These are phyloP conservation scores for Neogobius melanostomus DNA, from an alignment of 2,113 vertebrate species.

Conservation along the genomic window DNA sequence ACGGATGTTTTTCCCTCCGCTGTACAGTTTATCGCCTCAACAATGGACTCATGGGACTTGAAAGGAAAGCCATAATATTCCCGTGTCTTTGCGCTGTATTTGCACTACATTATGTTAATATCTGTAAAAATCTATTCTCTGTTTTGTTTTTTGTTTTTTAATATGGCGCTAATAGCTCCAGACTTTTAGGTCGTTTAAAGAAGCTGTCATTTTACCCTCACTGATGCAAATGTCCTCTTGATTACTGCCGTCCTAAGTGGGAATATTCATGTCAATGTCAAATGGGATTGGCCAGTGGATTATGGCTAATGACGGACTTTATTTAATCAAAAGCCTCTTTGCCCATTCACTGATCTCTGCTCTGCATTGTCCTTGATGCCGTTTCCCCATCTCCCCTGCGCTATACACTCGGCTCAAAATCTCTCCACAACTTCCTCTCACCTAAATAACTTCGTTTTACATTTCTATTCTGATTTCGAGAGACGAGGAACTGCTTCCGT, in stretches of 20 bases:
- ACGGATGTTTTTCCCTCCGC: neutral
- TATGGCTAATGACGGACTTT: constrained; percentile 4
- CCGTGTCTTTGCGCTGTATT: too few species aligned
- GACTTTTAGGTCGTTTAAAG: too few species aligned
- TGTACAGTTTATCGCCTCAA: neutral
- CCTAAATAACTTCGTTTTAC: neutral
- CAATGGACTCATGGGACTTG: too few species aligned
- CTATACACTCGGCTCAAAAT: neutral
- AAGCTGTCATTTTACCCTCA: too few species aligned
- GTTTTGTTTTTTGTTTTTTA: neutral
- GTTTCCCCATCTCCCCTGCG: neutral
- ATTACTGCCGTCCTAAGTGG: neutral
- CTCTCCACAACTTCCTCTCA: neutral
- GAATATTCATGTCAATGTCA: constrained; percentile 4
- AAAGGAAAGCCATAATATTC: too few species aligned
- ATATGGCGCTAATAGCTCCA: too few species aligned
- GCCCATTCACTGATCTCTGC: constrained; percentile 3
- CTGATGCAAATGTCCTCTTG: neutral
- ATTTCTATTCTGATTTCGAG: constrained; percentile 5
- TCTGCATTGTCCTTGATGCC: neutral
- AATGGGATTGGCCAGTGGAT: constrained; percentile 1
- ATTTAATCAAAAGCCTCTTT: constrained; percentile 4
- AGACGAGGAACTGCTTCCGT: constrained; percentile 23
- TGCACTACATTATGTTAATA: too few species aligned
- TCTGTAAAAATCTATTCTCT: too few species aligned